These are phyloP conservation scores for Nomada ruficornis DNA, from an alignment of 2,888 invertebrate species.

Conservation along the genomic window DNA sequence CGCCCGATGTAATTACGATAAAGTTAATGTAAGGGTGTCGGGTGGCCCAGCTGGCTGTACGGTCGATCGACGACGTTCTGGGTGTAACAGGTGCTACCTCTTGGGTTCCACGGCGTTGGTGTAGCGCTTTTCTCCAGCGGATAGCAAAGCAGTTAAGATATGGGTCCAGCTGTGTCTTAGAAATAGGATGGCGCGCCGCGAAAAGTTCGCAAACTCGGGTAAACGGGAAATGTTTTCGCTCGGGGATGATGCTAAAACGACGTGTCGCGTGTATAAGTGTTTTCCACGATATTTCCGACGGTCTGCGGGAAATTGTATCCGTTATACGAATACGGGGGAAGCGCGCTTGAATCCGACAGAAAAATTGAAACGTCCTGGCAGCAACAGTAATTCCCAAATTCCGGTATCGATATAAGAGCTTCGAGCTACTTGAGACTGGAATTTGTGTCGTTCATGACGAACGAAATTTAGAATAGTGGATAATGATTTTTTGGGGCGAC, in stretches of 20 bases:
- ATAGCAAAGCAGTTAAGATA: conserved; percentile 50
- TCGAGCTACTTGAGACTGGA: no score
- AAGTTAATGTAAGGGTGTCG: conserved; percentile 78
- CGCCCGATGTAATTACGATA: conserved; percentile 80
- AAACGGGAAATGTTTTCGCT: conserved; percentile 24
- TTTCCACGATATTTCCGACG: no score
- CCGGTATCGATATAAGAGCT: no score
- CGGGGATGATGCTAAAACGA: background rate
- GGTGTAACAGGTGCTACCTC: conserved; percentile 78
- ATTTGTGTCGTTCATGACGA: no score
- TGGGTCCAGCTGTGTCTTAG: conserved; percentile 53
- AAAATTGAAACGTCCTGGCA: no score
- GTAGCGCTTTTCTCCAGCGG: conserved; percentile 33
- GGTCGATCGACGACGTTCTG: conserved; percentile 69
- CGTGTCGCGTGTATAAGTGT: background rate
- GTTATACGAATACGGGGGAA: no score
- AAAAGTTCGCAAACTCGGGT: conserved; percentile 35
- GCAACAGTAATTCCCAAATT: no score
- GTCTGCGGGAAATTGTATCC: no score
- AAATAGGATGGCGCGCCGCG: conserved; percentile 24
- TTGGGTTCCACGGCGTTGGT: conserved; percentile 65
- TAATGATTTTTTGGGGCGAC: no score
- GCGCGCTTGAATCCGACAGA: no score
- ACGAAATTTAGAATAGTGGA: no score
- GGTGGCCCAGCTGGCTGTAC: conserved; percentile 74